A percentile compares a stretch with the other conserved stretches of the same genome.
These are phyloP conservation scores for Muscina levida DNA, from an alignment of 2,888 invertebrate species.

Conservation along the genomic window DNA sequence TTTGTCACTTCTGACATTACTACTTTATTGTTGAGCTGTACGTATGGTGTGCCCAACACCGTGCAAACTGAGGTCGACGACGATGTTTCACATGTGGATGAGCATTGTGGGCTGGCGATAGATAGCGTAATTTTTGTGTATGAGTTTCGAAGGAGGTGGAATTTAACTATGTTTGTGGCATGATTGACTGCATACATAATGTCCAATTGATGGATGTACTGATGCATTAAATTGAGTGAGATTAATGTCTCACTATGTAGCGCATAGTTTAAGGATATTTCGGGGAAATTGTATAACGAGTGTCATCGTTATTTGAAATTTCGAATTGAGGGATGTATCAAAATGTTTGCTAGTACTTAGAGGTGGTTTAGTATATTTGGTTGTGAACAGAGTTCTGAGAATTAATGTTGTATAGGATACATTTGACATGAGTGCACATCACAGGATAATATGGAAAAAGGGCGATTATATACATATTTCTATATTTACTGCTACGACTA, in stretches of 20 bases:
- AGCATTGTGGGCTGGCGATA: background rate
- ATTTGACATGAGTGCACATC: too few relatives aligned
- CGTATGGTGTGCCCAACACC: slow-evolving; percentile 40
- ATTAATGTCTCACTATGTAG: slow-evolving; percentile 48
- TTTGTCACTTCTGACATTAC: slow-evolving; percentile 55
- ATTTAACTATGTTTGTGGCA: background rate
- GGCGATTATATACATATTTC: too few relatives aligned
- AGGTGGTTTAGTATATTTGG: too few relatives aligned
- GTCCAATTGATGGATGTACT: slow-evolving; percentile 45
- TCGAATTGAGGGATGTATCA: too few relatives aligned
- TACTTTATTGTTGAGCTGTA: slow-evolving; percentile 40
- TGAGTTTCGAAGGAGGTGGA: slow-evolving; percentile 2
- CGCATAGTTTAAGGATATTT: background rate
- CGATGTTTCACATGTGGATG: slow-evolving; percentile 23
- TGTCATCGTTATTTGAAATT: too few relatives aligned
- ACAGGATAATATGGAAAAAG: too few relatives aligned
- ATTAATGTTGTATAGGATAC: too few relatives aligned
- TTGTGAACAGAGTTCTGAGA: too few relatives aligned
- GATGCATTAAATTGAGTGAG: slow-evolving; percentile 52
- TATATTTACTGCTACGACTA: too few relatives aligned
- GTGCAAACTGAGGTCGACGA: slow-evolving; percentile 20
- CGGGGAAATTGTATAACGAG: too few relatives aligned
- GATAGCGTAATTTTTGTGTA: slow-evolving; percentile 1
- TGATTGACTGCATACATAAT: slow-evolving; percentile 23
- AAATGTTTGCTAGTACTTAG: too few relatives aligned